Conservation (phyloP, 2,113 vertebrate genomes). For the Gobius niger region DNA sequence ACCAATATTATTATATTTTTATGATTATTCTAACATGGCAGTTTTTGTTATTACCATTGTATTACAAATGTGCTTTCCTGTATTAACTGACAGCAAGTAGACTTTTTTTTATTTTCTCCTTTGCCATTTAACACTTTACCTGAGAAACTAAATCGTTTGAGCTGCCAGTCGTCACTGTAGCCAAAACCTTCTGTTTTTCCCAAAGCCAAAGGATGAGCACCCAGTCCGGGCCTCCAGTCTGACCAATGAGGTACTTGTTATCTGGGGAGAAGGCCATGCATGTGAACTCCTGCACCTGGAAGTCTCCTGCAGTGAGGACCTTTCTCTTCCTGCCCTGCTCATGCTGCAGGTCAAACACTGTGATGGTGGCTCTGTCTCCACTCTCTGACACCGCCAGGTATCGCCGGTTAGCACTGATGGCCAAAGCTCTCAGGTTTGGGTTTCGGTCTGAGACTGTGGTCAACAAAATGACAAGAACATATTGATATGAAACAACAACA, state of each 20-base stretch:
- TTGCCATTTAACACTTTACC: conserved; percentile 67
- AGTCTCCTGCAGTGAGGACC: conserved; percentile 74
- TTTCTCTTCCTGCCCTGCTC: conserved; percentile 80
- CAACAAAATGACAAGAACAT: neutral
- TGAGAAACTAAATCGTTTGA: conserved; percentile 76
- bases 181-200: conserved; percentile 88
- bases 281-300: conserved; percentile 71
- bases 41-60: too few relatives aligned
- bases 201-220: conserved; percentile 87
- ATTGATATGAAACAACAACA: too few relatives aligned
- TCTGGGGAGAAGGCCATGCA: conserved; percentile 90
- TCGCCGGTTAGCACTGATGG: conserved; percentile 83
- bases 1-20: too few relatives aligned
- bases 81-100: neutral
- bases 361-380: conserved; percentile 78
- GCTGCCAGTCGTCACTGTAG: conserved; percentile 69
- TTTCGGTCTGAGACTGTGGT: conserved; percentile 82
- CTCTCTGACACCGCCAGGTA: conserved; percentile 88
- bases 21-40: too few relatives aligned
- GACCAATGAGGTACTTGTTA: conserved; percentile 84
- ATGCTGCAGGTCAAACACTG: conserved; percentile 84
- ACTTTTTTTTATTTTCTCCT: neutral
- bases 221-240: conserved; percentile 81
- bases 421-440: conserved; percentile 81
- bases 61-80: neutral